phyloP scores from a whole-genome alignment of 2,797 vertebrate species.

The Iguana delicatissima region DNA sequence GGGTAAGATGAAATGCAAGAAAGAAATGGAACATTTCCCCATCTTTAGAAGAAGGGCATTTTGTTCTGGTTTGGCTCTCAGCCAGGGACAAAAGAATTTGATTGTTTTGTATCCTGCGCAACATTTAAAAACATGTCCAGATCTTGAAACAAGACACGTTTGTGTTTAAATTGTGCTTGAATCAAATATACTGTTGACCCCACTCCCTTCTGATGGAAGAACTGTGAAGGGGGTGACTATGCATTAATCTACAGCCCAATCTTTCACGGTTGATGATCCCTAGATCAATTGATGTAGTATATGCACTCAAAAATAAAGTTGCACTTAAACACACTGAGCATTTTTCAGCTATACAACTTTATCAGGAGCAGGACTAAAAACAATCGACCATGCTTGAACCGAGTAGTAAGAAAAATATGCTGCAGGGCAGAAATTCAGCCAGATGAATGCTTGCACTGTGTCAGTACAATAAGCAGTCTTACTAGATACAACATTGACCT shows the following conservation, averaged over 20 bases:
- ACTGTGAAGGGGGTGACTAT: background rate
- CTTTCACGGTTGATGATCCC: background rate
- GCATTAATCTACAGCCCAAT: background rate
- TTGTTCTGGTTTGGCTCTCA: background rate
- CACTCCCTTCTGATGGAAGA: background rate
- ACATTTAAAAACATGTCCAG: background rate
- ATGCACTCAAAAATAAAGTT: background rate
- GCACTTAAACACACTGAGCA: background rate
- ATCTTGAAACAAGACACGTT: background rate
- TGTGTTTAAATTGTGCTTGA: background rate
- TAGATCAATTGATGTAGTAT: background rate
- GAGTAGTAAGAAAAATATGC: background rate
- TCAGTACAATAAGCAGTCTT: background rate
- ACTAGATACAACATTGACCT: background rate
- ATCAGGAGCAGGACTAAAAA: constrained; percentile 18
- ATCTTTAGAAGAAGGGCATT: background rate
- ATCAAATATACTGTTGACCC: background rate
- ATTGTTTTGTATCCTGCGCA: background rate
- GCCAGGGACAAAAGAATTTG: background rate
- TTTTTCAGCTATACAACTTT: background rate
- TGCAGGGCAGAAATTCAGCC: background rate
- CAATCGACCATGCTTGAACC: background rate
- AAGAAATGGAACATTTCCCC: background rate
- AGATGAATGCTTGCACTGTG: background rate
- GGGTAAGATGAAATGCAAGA: background rate